These are phyloP conservation scores for Onthophagus taurus DNA, from an alignment of 1,140 invertebrate species.

Conservation along the genomic window DNA sequence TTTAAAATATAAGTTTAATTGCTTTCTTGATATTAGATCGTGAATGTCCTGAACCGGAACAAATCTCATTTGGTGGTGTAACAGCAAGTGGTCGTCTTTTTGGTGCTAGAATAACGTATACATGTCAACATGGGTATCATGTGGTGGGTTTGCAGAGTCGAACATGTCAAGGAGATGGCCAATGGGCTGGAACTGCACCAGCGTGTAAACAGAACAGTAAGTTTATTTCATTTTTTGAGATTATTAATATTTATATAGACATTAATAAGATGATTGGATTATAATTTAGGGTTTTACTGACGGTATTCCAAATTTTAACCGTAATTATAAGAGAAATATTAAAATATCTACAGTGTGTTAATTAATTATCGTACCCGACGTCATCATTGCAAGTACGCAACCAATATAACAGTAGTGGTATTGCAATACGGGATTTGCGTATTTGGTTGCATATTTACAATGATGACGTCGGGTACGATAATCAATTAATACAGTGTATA, in stretches of 20 bases:
- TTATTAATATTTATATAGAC: conserved; percentile 2
- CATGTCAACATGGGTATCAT: conserved; percentile 76
- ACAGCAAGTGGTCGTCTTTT: conserved; percentile 64
- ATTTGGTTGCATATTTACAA: no score
- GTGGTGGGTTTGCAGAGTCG: conserved; percentile 77
- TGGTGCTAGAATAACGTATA: conserved; percentile 71
- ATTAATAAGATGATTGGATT: background rate
- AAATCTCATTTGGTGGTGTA: conserved; percentile 62
- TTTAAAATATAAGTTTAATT: no score
- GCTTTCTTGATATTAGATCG: conserved; percentile 58
- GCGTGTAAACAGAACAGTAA: conserved; percentile 81
- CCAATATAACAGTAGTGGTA: no score
- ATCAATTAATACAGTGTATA: background rate
- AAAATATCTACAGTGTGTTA: no score
- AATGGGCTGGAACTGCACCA: conserved; percentile 81
- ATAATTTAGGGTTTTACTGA: no score
- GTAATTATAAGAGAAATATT: no score
- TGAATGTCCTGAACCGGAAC: conserved; percentile 68
- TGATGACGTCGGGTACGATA: no score
- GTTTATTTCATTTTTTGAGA: conserved; percentile 20
- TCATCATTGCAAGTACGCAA: no score
- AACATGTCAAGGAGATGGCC: conserved; percentile 82
- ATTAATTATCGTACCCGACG: no score
- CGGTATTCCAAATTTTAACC: no score
- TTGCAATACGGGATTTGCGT: no score